Evolutionary conservation across 2,888 invertebrate genomes (phyloP).

Genomic region (Microchrysa polita): DNA sequence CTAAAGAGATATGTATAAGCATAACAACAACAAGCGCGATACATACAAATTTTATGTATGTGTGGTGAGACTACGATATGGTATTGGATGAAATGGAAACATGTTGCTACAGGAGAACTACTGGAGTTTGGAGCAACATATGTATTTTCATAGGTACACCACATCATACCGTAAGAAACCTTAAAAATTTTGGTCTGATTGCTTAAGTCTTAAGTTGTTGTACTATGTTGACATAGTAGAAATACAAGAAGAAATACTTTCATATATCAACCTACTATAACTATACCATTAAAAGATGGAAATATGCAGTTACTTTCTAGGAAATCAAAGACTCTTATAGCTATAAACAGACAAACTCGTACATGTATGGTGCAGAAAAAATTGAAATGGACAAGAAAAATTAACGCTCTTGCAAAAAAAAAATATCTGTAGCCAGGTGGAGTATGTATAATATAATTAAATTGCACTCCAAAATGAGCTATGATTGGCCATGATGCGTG

Average conservation of each 20-base stretch:
- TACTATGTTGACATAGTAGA: slow-evolving; percentile 5
- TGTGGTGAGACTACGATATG: neutral
- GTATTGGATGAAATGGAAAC: slow-evolving; percentile 36
- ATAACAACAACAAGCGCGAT: too few species aligned
- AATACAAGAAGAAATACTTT: too few species aligned
- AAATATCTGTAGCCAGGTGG: neutral
- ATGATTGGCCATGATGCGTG: neutral
- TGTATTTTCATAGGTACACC: neutral
- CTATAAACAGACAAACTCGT: too few species aligned
- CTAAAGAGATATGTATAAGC: too few species aligned
- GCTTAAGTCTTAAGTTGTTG: slow-evolving; percentile 48
- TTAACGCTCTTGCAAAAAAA: neutral
- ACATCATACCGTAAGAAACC: slow-evolving; percentile 41
- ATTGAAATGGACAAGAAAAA: neutral
- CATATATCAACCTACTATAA: too few species aligned
- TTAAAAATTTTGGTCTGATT: slow-evolving; percentile 47
- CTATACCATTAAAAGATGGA: slow-evolving; percentile 31
- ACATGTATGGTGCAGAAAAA: too few species aligned
- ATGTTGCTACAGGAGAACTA: slow-evolving; percentile 18
- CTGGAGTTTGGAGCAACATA: neutral
- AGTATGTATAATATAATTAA: neutral
- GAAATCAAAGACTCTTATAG: slow-evolving; percentile 38
- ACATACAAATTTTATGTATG: too few species aligned
- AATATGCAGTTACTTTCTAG: slow-evolving; percentile 49
- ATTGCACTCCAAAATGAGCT: neutral